phyloP scores from a whole-genome alignment of 2,113 vertebrate genomes.

The Hydropotes inermis region DNA sequence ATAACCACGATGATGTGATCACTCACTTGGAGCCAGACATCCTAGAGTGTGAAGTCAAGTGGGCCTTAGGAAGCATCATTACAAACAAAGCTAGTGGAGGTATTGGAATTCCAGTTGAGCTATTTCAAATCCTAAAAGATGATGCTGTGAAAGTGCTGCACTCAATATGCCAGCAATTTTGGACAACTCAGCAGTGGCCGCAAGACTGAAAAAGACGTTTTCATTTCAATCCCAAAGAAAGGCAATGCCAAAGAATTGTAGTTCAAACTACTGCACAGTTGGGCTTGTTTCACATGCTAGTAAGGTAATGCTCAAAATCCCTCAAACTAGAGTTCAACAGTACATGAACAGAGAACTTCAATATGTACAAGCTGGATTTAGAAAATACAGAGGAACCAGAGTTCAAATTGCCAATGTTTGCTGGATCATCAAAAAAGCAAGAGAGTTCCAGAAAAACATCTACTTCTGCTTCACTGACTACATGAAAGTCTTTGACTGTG shows the following conservation, averaged over 20 bases:
- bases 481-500: background rate
- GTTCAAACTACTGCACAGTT: background rate
- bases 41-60: background rate
- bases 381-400: background rate
- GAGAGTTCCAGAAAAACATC: background rate
- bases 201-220: background rate
- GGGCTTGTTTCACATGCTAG: background rate
- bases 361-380: background rate
- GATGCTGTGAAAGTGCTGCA: background rate
- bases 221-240: background rate
- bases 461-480: background rate
- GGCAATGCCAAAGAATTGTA: background rate
- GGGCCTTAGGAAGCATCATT: background rate
- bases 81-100: background rate
- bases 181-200: background rate
- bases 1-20: background rate
- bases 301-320: background rate
- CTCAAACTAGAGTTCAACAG: background rate
- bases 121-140: background rate
- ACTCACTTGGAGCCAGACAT: background rate
- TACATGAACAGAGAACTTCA: background rate
- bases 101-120: background rate
- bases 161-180: background rate
- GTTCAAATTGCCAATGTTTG: background rate
- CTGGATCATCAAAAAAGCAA: background rate